phyloP scores from a whole-genome alignment of 2,113 vertebrate species.

The Microtus montanus region DNA sequence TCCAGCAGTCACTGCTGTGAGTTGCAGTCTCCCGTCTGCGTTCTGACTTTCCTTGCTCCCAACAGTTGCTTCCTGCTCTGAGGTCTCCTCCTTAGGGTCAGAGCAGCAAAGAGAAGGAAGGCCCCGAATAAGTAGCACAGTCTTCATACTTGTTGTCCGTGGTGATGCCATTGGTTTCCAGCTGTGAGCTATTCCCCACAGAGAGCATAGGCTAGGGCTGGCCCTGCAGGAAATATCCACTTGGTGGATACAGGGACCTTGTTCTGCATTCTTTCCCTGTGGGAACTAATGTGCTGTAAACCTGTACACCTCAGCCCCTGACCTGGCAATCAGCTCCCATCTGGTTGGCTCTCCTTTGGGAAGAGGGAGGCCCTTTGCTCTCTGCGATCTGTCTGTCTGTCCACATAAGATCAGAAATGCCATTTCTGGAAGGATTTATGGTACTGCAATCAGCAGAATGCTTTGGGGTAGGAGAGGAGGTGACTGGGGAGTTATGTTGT shows the following conservation, averaged over 20 bases:
- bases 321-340: background rate
- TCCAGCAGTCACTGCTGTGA: background rate
- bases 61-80: no score
- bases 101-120: background rate
- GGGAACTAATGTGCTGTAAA: background rate
- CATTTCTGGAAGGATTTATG: background rate
- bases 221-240: no score
- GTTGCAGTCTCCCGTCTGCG: background rate
- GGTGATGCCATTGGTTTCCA: background rate
- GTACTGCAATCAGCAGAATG: background rate
- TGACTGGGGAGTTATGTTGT: accelerated
- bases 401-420: background rate
- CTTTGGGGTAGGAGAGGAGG: background rate
- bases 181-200: background rate
- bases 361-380: background rate
- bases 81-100: background rate
- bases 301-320: background rate
- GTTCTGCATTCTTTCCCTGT: background rate
- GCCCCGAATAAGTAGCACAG: background rate
- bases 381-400: background rate
- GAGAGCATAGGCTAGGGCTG: background rate
- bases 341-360: background rate
- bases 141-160: background rate
- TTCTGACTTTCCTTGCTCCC: background rate
- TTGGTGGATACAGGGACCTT: background rate